Conservation (phyloP, 2,888 invertebrate genomes). For the Brachycybe producta region DNA sequence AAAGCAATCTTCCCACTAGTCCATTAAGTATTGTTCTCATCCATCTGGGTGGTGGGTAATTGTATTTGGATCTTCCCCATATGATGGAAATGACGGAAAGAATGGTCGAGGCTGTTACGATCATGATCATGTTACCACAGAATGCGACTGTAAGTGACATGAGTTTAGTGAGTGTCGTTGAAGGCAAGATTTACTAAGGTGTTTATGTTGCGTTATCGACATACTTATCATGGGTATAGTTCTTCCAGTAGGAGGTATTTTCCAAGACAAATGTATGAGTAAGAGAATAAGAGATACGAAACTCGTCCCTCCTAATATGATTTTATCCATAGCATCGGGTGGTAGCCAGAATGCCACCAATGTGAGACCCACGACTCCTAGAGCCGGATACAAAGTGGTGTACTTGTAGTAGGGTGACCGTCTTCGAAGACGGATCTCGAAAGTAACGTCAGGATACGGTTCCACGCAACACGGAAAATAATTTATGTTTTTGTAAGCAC, state of each 20-base stretch:
- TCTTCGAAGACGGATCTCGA: conserved; percentile 4
- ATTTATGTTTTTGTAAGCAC: background rate
- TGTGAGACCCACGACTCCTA: conserved; percentile 1
- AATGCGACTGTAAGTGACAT: conserved; percentile 6
- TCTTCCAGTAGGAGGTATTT: conserved; percentile 15
- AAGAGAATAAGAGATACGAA: conserved; percentile 9
- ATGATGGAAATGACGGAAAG: conserved; percentile 12
- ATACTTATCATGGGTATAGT: conserved; percentile 17
- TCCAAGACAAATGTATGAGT: conserved; percentile 11
- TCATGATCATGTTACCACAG: conserved; percentile 9
- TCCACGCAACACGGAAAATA: conserved; percentile 14
- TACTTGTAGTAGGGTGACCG: conserved; percentile 13
- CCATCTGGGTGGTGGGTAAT: conserved; percentile 10
- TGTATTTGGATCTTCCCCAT: conserved; percentile 9
- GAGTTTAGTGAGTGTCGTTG: background rate
- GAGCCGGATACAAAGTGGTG: conserved; percentile 8
- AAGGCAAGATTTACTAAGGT: background rate
- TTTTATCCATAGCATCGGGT: conserved; percentile 8
- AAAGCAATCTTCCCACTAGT: conserved; percentile 11
- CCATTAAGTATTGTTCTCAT: conserved; percentile 6
- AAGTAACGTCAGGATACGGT: conserved; percentile 8
- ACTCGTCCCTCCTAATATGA: background rate
- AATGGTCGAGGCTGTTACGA: conserved; percentile 10
- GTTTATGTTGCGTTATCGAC: too few species aligned
- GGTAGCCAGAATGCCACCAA: conserved; percentile 15